Conservation (phyloP, 92 coral and sea anemone genomes). For the Diadumene lineata region DNA sequence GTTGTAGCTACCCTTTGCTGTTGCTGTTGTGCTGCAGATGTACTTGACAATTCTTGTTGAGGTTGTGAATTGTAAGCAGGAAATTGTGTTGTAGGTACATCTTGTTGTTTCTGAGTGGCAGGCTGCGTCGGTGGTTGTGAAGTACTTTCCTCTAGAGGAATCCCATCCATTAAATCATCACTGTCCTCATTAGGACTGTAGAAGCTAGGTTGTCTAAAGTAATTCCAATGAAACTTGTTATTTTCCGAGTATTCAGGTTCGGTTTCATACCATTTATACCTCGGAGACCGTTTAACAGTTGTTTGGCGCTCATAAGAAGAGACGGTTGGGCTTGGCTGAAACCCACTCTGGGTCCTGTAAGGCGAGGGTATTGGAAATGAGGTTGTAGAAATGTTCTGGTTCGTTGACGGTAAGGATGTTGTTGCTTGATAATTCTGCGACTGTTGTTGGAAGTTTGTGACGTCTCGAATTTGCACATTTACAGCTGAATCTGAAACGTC, state of each 20-base stretch:
- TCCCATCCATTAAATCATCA: not conserved
- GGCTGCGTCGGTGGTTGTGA: not conserved
- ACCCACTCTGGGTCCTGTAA: not conserved
- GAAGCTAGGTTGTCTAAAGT: not conserved
- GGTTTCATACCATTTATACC: conserved; percentile 20
- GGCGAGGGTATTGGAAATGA: not conserved
- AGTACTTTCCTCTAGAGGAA: conserved; percentile 2
- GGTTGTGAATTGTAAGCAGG: not conserved
- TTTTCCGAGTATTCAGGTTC: not conserved
- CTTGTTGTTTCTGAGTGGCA: conserved; percentile 14
- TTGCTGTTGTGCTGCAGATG: conserved; percentile 18
- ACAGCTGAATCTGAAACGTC: not conserved
- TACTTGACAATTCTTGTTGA: not conserved
- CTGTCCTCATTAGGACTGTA: not conserved
- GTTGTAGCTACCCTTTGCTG: not conserved
- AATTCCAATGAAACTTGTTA: conserved; percentile 1
- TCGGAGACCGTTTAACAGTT: conserved; percentile 6
- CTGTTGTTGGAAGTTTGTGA: conserved; percentile 13
- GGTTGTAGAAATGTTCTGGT: not conserved
- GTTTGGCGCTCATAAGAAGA: not conserved
- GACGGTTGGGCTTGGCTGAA: not conserved
- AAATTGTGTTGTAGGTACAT: not conserved
- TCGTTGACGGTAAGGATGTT: not conserved
- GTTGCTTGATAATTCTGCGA: conserved; percentile 12
- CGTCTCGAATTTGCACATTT: conserved; percentile 5